Base-by-base conservation (phyloP, 2,888 invertebrate species). In the Cryptus armator region DNA sequence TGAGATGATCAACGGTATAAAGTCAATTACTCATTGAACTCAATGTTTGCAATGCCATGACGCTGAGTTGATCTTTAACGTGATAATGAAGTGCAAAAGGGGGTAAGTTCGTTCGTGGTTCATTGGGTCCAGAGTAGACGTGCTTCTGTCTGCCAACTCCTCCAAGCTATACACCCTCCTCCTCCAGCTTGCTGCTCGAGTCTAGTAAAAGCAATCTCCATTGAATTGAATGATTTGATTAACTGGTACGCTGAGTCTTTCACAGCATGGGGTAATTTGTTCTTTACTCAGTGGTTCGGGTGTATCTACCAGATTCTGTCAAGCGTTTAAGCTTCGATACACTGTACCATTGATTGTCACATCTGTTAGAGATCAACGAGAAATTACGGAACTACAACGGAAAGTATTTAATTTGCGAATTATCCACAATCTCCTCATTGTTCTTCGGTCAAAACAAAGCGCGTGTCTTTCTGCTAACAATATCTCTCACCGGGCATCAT, bases 191-290 rank as follows among this genome's bases (percentile, higher is more conserved):
- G 66, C 16, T 74, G 53, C 44, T 62, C 19, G 16, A 43, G 14
- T 48, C 46, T 59, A n/a, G 64, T 53, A 44, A 66, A 46, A 48
- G 59, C 59, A 48, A 62, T 62, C 29, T 46, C 70, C 78, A 70
- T 37, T 70, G 68, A 62, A 32, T 46, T 48, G 44, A 59, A 62
- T 70, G 48, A 78, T 70, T 70, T 78, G 56, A 78, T 78, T 78
- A 78, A 70, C 48, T 59, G 44, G 68, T 48, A 70, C 32, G n/a
- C 32, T 62, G 53, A 32, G 32, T 71, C 6, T 62, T n/a, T 70
- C 24, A n/a, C 68, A 44, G 43, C 46, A 14, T 14, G 37, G 24
- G 62, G 43, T 64, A 43, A 53, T 71, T 64, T 64, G n/a, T 71
- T 71, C 51, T 59, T 62, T 12, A 43, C 14, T 24, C 19, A 66